Base-by-base conservation (phyloP, 2,113 vertebrate genomes). In the Suricata suricatta region DNA sequence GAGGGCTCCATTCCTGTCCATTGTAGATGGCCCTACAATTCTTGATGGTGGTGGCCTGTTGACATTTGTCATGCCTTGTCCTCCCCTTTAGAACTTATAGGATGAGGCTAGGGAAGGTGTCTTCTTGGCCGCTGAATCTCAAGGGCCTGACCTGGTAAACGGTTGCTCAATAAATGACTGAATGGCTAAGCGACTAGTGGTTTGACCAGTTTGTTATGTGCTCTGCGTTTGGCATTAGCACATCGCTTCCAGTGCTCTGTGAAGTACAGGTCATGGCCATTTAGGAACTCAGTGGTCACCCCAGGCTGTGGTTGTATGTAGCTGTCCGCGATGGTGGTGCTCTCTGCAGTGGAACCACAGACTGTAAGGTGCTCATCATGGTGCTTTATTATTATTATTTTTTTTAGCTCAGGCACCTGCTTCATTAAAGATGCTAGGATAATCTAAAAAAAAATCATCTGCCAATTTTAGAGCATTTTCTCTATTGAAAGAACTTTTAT, bases 391-490 rank as follows among this genome's bases (percentile, higher is more conserved):
- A 41, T 31, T 41, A 41, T 41, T 41, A 41, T 41, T 41, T 74
- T 94, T 94, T 74, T 69, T 76, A 21, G 21, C 69, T 93, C 41
- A 13, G 23, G 14, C 8, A 88, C 52, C 80, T 95, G 54, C 76
- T 93, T 87, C 27, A 1, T 81, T 85, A 91, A 91, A 71, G 33
- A 88, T 10, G 77, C 83, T 52, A 31, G 52, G 44, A 68, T 60
- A 89, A 97, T 86, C n/a, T 13, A 14, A 64, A 74, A 81, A 23
- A 80, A 33, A 35, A 35, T 31, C 76, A 69, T 54, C 44, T 94
- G 69, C 93, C 50, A 87, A 71, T 82, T 92, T 96, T 82, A 88
- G 83, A 96, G 17, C 31, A 84, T 69, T 94, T 94, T 88, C 14
- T 16, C 41, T 80, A 27, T 19, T 72, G 41, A 80, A 81, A 90